Evolutionary conservation across 2,113 vertebrate species (phyloP), one percentile per base, ranked within the genome.

Genomic region (Pteropus alecto): DNA sequence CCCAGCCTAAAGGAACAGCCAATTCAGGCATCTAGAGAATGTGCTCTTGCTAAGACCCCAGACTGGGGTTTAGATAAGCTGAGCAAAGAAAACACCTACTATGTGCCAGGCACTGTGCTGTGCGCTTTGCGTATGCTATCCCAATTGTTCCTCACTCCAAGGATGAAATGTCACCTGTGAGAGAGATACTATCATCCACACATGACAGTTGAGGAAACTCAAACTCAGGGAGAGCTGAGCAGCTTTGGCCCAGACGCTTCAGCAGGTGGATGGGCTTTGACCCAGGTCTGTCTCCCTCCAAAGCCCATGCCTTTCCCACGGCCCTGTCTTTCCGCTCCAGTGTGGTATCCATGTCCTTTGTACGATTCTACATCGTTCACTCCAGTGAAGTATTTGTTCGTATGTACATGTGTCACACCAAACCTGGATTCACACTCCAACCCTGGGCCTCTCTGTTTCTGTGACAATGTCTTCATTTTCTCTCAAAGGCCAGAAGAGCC

Each of bases 381-480:
- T 11, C 51, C 16, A 16, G 87, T 7, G 54, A 48, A 93, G 33
- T 30, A 7, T 54, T 18, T 3, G 0, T 15, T 6, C 35, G 9
- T 4, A 38, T 79, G 28, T 60, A 43, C 86, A 35, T 81, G 84
- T 84, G 63, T 81, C 94, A 87, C 58, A 61, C 54, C 63, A 65
- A 81, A 81, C 95, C 88, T 93, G 74, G 61, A 95, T 84, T 92
- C 94, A 88, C 2, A 16, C 43, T 43, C 77, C 77, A 48, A 7
- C 46, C 0, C 9, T 14, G 35, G 16, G 33, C 68, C 48, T 93
- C 58, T 95, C 86, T 79, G 11, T 71, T 76, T 94, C 88, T 73
- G 19, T 71, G 85, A 88, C 95, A 94, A 70, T 54, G 48, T 95
- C 95, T 97, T 95, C 63, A 92, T 96, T 95, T 86, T 63, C 86